Evolutionary conservation across 2,888 invertebrate species (phyloP).

Genomic region (Tetragonula carbonaria): DNA sequence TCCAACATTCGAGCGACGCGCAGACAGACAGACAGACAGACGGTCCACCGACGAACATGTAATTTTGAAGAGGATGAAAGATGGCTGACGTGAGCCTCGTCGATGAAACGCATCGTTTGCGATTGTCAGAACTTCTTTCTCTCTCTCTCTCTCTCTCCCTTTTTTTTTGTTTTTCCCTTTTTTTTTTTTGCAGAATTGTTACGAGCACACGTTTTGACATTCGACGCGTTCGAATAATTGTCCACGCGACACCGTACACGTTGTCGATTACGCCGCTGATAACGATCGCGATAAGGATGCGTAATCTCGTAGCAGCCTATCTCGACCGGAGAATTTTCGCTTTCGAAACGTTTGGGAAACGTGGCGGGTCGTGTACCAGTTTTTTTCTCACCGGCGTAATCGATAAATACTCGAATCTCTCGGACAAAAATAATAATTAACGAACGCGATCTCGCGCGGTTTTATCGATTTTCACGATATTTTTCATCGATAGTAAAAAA

Average conservation of each 20-base stretch:
- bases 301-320: constrained; percentile 13
- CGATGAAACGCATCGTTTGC: constrained; percentile 1
- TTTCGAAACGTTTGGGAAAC: not conserved
- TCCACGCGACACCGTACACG: not conserved
- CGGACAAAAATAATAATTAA: not conserved
- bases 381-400: not conserved
- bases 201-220: not conserved
- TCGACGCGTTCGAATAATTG: not conserved
- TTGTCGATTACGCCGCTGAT: constrained; percentile 20
- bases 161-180: no score
- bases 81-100: not conserved
- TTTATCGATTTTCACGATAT: not conserved
- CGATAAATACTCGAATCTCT: constrained; percentile 11
- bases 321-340: not conserved
- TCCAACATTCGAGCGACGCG: not conserved
- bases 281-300: constrained; percentile 27
- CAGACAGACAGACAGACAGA: not conserved
- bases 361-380: not conserved
- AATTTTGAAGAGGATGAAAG: not conserved
- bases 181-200: not conserved
- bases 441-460: not conserved
- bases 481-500: not conserved
- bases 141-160: not conserved
- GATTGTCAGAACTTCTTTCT: not conserved
- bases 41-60: not conserved